Percentiles rank a stretch among this genome's conserved stretches.
These are phyloP conservation scores for Protonemura montana DNA, from an alignment of 2,888 invertebrate species.

Conservation along the genomic window DNA sequence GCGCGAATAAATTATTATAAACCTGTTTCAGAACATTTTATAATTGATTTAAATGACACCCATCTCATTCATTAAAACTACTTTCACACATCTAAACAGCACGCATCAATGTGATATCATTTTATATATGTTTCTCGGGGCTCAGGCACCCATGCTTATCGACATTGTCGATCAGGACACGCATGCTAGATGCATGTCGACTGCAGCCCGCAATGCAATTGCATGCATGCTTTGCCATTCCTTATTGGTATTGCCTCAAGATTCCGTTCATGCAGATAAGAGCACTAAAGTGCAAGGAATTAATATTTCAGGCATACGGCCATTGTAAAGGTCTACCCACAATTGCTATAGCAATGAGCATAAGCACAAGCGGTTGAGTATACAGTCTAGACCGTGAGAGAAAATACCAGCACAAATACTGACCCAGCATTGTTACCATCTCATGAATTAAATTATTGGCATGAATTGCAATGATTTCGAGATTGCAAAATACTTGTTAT, in stretches of 20 bases:
- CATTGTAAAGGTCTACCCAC: background rate
- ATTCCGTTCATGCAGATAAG: background rate
- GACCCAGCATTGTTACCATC: no score
- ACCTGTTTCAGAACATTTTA: constrained; percentile 20
- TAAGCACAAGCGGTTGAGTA: no score
- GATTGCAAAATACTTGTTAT: no score
- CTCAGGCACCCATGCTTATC: background rate
- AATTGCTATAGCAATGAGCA: no score
- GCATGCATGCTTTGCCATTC: background rate
- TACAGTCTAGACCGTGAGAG: no score
- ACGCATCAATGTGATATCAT: background rate
- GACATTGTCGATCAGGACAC: background rate
- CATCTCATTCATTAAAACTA: constrained; percentile 27
- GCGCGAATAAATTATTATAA: constrained; percentile 20
- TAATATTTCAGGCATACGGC: background rate
- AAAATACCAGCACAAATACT: no score
- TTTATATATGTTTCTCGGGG: background rate
- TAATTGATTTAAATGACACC: background rate
- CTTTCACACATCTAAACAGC: background rate
- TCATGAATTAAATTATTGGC: no score
- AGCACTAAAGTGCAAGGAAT: background rate
- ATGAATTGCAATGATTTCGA: no score
- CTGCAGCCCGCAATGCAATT: background rate
- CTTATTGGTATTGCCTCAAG: no score
- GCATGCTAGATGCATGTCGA: background rate